Base-by-base conservation (phyloP, 2,888 invertebrate genomes). In the Theretra japonica region DNA sequence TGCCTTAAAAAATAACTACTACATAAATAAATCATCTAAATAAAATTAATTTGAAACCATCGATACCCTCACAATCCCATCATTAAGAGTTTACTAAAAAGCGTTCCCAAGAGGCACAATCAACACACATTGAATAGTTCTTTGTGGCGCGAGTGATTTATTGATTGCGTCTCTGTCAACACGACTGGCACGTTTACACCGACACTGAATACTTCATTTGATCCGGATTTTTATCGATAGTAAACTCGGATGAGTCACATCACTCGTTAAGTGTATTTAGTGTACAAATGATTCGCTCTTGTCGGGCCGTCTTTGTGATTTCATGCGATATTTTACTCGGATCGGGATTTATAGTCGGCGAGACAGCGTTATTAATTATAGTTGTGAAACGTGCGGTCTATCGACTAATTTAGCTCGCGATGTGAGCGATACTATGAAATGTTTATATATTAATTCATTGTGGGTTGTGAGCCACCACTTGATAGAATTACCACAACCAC, bases 91-190 rank as follows among this genome's bases (percentile, higher is more conserved):
- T 84, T 85, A 91, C 88, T 90, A 90, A 92, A 92, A 92, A 89
- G 89, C 90, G 88, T 88, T 91, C 89, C 87, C 90, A 89, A 92
- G 91, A 90, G 89, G 90, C 91, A 94, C 93, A 94, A 94, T 94
- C 94, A 94, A 92, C 93, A 91, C 93, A 93, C 93, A 94, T 93
- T 94, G 92, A 94, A 91, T 89, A 86, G 88, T 85, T 88, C 91
- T 91, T 93, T 94, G 92, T 83, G 85, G 80, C 80, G 85, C 88
- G 89, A 93, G 92, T 94, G 94, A 94, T 94, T 94, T 94, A 94
- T 94, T 93, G 94, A 94, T 93, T 91, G 90, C 93, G 89, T 91
- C 91, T 93, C 94, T 94, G 94, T 94, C 94, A 94, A 94, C 94
- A 94, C 90, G 83, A 86, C 89, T 86, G 89, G 90, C 89, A 90